Evolutionary conservation across 1,140 invertebrate genomes (phyloP), one percentile per base, ranked within the genome.

Genomic region (Tigriopus japonicus): DNA sequence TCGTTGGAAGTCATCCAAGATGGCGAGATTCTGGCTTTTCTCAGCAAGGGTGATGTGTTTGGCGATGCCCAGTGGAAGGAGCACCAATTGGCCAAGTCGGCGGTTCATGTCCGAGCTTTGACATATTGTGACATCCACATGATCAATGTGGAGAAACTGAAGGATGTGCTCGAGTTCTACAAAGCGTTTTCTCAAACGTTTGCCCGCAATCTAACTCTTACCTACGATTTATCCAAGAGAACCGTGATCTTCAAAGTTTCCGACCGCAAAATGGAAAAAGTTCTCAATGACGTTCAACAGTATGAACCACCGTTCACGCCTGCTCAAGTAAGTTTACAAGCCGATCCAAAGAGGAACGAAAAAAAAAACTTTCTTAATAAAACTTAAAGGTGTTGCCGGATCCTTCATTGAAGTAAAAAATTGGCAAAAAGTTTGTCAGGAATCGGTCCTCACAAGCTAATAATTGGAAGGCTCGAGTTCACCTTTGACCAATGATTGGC

Each of bases 1-100:
- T 81, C 79, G 5, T 66, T 80, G 35, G 79, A 80, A 66, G 78
- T 81, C 14, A 80, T 80, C 35, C 79, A 80, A 72, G 71, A 51
- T 61, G 17, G 60, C 12, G 56, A 56, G 63, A 40, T 66, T 64
- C 52, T 64, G 59, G 54, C 58, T 42, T 62, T 65, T 63, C 13
- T 63, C 73, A 73, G 73, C 60, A 74, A 74, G 68, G 73, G 73
- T 15, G 75, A 76, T 63, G 73, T 76, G 6, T 76, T 76, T 66
- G 76, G 76, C 6, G 77, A 78, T 64, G 70, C 73, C 52, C 77
- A 78, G 63, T 78, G 77, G 76, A 70, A 71, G 62, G 70, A 75
- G 41, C 67, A 67, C 66, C 41, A 19, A 70, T 73, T 54, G 49
- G 77, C 76, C 14, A 77, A 78, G 64, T 77, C 76, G 1, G 72